Percentiles rank a stretch among this genome's conserved stretches.
Evolutionary conservation across 2,888 invertebrate species (phyloP).

Genomic region (Xestobium rufovillosum): DNA sequence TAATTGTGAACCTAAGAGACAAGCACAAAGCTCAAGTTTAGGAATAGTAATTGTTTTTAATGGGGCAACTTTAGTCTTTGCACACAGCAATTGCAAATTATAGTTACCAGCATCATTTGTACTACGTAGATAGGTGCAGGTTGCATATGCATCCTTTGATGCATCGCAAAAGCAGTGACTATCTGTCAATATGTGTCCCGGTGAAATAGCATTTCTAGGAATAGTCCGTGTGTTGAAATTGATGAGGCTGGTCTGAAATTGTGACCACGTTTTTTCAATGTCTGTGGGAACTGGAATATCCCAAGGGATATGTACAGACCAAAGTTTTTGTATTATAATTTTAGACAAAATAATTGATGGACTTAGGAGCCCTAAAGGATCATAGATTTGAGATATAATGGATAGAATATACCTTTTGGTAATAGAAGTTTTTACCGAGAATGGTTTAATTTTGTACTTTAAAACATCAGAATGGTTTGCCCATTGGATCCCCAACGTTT

Average conservation of each 20-base stretch:
- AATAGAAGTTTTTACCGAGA: too few relatives aligned
- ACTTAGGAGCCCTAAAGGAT: slow-evolving; percentile 17
- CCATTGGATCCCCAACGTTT: too few relatives aligned
- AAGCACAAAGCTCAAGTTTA: slow-evolving; percentile 7
- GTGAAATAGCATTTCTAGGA: neutral
- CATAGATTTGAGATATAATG: slow-evolving; percentile 10
- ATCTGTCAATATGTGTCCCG: neutral
- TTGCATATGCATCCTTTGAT: neutral
- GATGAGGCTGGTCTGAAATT: neutral
- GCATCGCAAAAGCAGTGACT: neutral
- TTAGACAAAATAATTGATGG: slow-evolving; percentile 15
- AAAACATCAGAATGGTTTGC: too few relatives aligned
- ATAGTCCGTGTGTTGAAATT: neutral
- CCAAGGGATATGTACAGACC: too few relatives aligned
- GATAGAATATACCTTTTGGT: too few relatives aligned
- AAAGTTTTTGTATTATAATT: too few relatives aligned
- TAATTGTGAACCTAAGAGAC: too few relatives aligned
- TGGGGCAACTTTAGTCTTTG: neutral
- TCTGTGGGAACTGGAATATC: too few relatives aligned
- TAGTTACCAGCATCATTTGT: neutral
- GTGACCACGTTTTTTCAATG: slow-evolving; percentile 2
- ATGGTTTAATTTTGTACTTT: too few relatives aligned
- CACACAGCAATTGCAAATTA: slow-evolving; percentile 2
- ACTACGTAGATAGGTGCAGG: neutral
- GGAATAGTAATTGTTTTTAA: slow-evolving; percentile 3